These are phyloP conservation scores for Dendropsophus ebraccatus DNA, from an alignment of 2,113 vertebrate species.

Conservation along the genomic window DNA sequence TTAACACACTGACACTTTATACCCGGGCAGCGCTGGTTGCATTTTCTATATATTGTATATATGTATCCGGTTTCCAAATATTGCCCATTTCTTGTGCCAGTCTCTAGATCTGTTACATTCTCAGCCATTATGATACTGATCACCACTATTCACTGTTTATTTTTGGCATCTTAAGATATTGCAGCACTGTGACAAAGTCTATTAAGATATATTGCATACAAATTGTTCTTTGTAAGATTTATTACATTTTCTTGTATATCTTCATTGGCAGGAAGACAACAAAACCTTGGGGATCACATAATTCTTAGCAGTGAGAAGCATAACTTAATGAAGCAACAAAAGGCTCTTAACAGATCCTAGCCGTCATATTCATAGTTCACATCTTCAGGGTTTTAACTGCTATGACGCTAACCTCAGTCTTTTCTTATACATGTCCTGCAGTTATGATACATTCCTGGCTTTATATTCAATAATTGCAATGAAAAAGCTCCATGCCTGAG, in stretches of 20 bases:
- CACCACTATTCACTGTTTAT: background rate
- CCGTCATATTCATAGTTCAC: no score
- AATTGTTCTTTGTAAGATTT: background rate
- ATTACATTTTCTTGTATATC: background rate
- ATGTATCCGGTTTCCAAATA: background rate
- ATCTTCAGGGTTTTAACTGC: no score
- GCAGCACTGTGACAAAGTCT: background rate
- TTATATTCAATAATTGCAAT: no score
- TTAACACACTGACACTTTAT: no score
- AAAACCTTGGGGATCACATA: background rate
- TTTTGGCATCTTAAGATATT: background rate
- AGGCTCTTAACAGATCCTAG: background rate
- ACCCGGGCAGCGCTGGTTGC: no score
- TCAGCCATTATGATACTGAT: background rate
- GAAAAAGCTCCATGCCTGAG: no score
- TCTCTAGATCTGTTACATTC: background rate
- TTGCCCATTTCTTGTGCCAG: background rate
- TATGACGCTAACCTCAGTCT: no score
- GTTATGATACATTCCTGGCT: no score
- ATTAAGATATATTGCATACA: background rate
- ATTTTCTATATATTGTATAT: no score
- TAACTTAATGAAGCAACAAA: background rate
- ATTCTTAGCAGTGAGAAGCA: background rate
- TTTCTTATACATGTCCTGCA: no score
- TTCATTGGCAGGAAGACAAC: background rate